Conservation (phyloP, 2,888 invertebrate species). For the Poecilobothrus nobilitatus region DNA sequence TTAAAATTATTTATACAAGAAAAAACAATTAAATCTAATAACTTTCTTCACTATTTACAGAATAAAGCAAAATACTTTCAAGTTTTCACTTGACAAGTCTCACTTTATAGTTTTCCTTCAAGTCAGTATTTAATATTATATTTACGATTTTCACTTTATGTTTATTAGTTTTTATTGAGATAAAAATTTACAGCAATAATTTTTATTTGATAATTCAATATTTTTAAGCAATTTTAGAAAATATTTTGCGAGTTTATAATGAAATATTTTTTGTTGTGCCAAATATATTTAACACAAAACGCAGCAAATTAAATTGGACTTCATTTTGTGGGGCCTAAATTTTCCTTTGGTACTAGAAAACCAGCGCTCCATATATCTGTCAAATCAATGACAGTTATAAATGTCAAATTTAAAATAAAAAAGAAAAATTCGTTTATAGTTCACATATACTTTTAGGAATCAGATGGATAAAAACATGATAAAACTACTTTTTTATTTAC, state of each 20-base stretch:
- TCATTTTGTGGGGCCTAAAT: conserved; percentile 4
- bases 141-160: conserved; percentile 4
- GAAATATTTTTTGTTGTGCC: conserved; percentile 1
- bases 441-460: not conserved
- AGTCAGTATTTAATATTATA: not conserved
- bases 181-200: not conserved
- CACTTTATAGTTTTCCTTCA: not conserved
- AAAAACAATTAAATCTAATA: not conserved
- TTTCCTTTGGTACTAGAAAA: conserved; percentile 3
- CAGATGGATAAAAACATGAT: no score
- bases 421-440: not conserved
- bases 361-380: conserved; percentile 4
- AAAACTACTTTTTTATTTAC: no score
- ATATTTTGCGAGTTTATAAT: not conserved
- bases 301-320: conserved; percentile 6
- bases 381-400: not conserved
- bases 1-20: not conserved
- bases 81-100: conserved; percentile 6
- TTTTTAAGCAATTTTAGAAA: not conserved
- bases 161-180: not conserved
- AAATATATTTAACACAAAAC: conserved; percentile 6
- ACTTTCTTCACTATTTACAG: not conserved
- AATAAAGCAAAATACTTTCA: conserved; percentile 4
- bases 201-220: not conserved
- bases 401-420: not conserved